Base-by-base conservation (phyloP, 2,888 invertebrate species). In the Disparrhopalites patrizii region DNA sequence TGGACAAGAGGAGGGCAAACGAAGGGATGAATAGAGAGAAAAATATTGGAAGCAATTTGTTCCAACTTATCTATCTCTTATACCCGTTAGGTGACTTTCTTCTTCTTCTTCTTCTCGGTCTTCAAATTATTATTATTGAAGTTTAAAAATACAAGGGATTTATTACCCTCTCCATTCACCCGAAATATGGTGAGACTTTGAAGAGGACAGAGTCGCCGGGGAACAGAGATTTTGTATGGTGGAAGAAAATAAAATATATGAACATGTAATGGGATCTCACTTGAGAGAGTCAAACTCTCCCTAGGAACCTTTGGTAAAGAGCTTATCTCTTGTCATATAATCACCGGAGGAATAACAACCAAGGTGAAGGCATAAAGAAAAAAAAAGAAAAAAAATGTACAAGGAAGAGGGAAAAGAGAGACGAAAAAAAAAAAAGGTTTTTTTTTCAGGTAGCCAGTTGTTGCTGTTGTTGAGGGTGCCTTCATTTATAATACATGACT, bases 401-500 rank as follows among this genome's bases (percentile, higher is more conserved):
- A 25, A 47, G 47, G 36, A 36, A 36, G 36, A 7, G 7, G 36
- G 15, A 47, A 25, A 47, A 47, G 23, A 23, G 20, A n/a, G 23
- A 47, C 20, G 36, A 10, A 47, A 8, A n/a, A n/a, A n/a, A n/a
- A n/a, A n/a, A n/a, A n/a, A n/a, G n/a, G n/a, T n/a, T n/a, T n/a
- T n/a, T n/a, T n/a, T n/a, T n/a, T 47, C 20, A 47, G 47, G 47
- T 47, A 47, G 47, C 47, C 47, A 47, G 23, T 47, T 47, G 47
- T 47, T 15, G 28, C 25, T 15, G 25, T 18, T 28, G 51, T 8
- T 20, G 33, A 18, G 51, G 50, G 62, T 52, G 38, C 62, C 33
- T 40, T 54, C 33, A 62, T 62, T 62, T 62, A n/a, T n/a, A 62
- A 62, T 61, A 51, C 62, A 62, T 52, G 62, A 54, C 62, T 51